Evolutionary conservation across 2,888 invertebrate genomes (phyloP).

Genomic region (Galeopsomyia nigrocyanea): DNA sequence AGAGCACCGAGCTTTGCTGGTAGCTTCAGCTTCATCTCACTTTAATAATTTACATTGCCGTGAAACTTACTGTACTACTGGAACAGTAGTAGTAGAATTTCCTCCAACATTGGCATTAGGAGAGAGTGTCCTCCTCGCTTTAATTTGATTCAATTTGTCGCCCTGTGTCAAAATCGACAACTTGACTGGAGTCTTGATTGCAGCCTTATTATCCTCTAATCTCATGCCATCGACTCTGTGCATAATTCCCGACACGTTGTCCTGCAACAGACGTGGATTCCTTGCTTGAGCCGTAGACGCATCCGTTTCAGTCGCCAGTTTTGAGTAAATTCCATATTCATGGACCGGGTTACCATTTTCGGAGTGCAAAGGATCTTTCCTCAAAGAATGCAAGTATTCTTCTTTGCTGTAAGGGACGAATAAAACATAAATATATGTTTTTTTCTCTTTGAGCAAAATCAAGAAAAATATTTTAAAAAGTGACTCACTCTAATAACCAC

Average conservation of each 20-base stretch:
- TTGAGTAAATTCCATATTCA: slow-evolving; percentile 64
- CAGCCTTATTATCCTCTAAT: slow-evolving; percentile 57
- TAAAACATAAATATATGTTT: background rate
- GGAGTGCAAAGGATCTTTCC: slow-evolving; percentile 59
- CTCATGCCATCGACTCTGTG: slow-evolving; percentile 66
- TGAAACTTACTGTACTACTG: slow-evolving; percentile 61
- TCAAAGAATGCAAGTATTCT: slow-evolving; percentile 58
- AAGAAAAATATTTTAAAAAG: slow-evolving; percentile 6
- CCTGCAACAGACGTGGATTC: slow-evolving; percentile 55
- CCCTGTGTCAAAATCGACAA: slow-evolving; percentile 69
- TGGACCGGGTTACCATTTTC: slow-evolving; percentile 65
- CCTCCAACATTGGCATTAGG: slow-evolving; percentile 54
- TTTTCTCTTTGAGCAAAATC: slow-evolving; percentile 3
- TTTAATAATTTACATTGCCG: background rate
- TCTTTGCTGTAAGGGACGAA: slow-evolving; percentile 58
- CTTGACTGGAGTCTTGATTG: slow-evolving; percentile 48
- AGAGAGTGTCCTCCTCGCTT: slow-evolving; percentile 61
- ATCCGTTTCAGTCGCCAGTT: slow-evolving; percentile 54
- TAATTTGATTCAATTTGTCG: slow-evolving; percentile 72
- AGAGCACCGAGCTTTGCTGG: too few relatives aligned
- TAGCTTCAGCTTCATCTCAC: too few relatives aligned
- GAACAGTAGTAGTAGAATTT: slow-evolving; percentile 56
- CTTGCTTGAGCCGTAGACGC: slow-evolving; percentile 52
- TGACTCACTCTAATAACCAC: slow-evolving; percentile 76
- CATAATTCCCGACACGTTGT: slow-evolving; percentile 65